Base-by-base conservation (phyloP, 2,888 invertebrate genomes). In the Melanostoma mellinum region DNA sequence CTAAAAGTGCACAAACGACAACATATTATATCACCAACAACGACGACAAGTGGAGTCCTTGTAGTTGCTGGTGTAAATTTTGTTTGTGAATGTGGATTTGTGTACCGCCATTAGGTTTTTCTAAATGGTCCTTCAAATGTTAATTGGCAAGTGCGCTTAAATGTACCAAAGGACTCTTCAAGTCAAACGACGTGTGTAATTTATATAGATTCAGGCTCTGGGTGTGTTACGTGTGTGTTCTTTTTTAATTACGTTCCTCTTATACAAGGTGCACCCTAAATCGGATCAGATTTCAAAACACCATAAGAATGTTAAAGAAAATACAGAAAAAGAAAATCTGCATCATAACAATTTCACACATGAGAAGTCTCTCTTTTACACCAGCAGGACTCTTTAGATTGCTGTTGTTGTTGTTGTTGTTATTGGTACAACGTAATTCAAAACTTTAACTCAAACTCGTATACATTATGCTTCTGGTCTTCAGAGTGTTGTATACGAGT, bases 91-190 rank as follows among this genome's bases (percentile, higher is more conserved):
- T 36, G 55, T 69, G 52, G 67, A 44, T 38, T 20, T 63, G 56
- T 69, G 35, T 48, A 48, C 36, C 58, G 36, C 36, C 10, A 48
- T 20, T 20, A 20, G 1, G 20, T 56, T 35, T 73, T 69, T 65
- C 50, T 79, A 84, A 84, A 84, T 75, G 84, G 71, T 67, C 50
- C 84, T 84, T 75, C 74, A 79, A 78, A 84, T 84, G 79, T 84
- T 84, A 84, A 84, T 84, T 84, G 84, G 84, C 78, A 84, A 84
- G 71, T 84, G 74, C 84, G 74, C 79, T 84, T 69, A 79, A 84
- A 79, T 74, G 74, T 84, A 75, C 84, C 79, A 55, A 71, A 84
- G 84, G 84, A 75, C 79, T 71, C 74, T 84, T 55, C 74, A 79
- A 79, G 79, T 42, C 84, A 74, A 84, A 84, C 74, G 74, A 79